Evolutionary conservation across 2,113 vertebrate genomes (phyloP).

Genomic region (Myocastor coypus): DNA sequence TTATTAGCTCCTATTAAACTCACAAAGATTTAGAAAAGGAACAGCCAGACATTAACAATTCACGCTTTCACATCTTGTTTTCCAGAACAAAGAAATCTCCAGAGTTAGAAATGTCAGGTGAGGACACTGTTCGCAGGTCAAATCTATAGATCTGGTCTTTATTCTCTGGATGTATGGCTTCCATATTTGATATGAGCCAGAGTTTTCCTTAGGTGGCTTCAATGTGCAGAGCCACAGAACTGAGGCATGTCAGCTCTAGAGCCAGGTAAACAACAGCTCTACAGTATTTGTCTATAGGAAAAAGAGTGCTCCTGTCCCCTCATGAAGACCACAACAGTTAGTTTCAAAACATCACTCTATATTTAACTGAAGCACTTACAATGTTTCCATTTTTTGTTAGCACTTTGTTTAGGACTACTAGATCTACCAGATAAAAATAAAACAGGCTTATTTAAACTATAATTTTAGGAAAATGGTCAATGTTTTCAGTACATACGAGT

Average conservation of each 20-base stretch:
- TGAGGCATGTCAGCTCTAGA: not conserved
- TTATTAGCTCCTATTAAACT: constrained; percentile 6
- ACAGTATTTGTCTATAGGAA: rapidly evolving
- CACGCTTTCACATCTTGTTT: not conserved
- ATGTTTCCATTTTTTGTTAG: not conserved
- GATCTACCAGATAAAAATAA: not conserved
- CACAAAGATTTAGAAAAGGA: constrained; percentile 11
- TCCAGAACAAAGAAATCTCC: not conserved
- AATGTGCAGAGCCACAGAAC: not conserved
- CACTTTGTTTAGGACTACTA: not conserved
- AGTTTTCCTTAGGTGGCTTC: not conserved
- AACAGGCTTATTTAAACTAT: not conserved
- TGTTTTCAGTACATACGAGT: constrained; percentile 1
- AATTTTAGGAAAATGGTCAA: not conserved
- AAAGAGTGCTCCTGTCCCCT: not conserved
- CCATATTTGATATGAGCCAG: not conserved
- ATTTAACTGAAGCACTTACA: constrained; percentile 62
- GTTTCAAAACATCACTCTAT: constrained; percentile 61
- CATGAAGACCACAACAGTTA: not conserved
- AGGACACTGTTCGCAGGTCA: not conserved
- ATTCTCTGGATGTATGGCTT: not conserved
- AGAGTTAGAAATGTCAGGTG: not conserved
- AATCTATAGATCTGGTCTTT: not conserved
- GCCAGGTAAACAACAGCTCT: not conserved
- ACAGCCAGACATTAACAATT: not conserved